Conservation (phyloP, 2,888 invertebrate species). For the Lomographa bimaculata region DNA sequence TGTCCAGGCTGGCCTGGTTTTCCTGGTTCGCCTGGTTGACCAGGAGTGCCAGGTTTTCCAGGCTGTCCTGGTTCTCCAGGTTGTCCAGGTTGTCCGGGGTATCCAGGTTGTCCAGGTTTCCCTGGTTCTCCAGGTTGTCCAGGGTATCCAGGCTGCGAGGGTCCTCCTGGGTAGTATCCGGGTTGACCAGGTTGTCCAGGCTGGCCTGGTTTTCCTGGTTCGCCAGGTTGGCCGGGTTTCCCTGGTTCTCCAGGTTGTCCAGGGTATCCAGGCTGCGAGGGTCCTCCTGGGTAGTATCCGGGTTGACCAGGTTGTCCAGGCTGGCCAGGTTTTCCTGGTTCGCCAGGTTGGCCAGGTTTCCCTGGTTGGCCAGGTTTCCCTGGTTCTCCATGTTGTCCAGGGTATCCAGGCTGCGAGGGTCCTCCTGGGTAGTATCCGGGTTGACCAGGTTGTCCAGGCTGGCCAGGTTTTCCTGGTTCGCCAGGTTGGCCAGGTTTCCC, state of each 20-base stretch:
- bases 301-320: conserved; percentile 36
- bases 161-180: conserved; percentile 10
- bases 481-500: conserved; percentile 46
- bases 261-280: conserved; percentile 29
- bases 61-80: conserved; percentile 31
- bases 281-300: too few species aligned
- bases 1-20: conserved; percentile 38
- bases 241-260: conserved; percentile 37
- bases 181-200: conserved; percentile 38
- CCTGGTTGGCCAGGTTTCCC: conserved; percentile 1
- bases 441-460: conserved; percentile 51
- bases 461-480: conserved; percentile 5
- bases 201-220: conserved; percentile 31
- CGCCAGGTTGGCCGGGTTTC: conserved; percentile 36
- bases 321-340: conserved; percentile 25
- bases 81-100: conserved; percentile 25
- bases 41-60: conserved; percentile 38
- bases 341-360: conserved; percentile 3
- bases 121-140: conserved; percentile 18
- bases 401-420: conserved; percentile 24
- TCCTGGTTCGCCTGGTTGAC: conserved; percentile 40
- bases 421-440: too few species aligned
- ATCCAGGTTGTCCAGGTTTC: conserved; percentile 27
- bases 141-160: conserved; percentile 4
- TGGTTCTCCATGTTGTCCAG: conserved; percentile 23